Conservation (phyloP, 1,140 invertebrate genomes). For the Monochamus saltuarius region DNA sequence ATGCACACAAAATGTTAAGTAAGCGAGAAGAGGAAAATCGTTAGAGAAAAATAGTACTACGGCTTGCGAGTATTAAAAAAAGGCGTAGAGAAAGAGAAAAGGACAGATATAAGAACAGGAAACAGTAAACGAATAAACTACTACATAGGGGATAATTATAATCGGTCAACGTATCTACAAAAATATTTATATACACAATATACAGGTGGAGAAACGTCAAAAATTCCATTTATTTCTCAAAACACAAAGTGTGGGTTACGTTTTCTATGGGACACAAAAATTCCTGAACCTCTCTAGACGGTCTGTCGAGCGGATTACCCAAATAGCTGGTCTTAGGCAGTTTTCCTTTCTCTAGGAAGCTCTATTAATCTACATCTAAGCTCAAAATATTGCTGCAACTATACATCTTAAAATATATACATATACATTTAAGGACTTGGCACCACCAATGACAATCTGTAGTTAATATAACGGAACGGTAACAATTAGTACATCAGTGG, state of each 20-base stretch:
- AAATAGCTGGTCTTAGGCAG: conserved; percentile 52
- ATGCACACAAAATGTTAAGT: too few species aligned
- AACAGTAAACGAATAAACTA: conserved; percentile 8
- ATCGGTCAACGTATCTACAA: conserved; percentile 28
- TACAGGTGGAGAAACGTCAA: conserved; percentile 43
- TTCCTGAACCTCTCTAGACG: neutral
- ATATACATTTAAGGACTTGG: too few species aligned
- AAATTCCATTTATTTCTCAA: conserved; percentile 38
- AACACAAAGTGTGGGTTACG: conserved; percentile 13
- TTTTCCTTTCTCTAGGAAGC: conserved; percentile 32
- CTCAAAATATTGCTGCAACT: too few species aligned
- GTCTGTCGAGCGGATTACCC: neutral
- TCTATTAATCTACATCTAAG: too few species aligned
- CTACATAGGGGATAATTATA: conserved; percentile 24
- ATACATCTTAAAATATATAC: too few species aligned
- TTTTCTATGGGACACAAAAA: conserved; percentile 13
- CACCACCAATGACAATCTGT: too few species aligned
- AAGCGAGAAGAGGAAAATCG: too few species aligned
- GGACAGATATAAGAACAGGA: conserved; percentile 15
- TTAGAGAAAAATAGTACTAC: too few species aligned
- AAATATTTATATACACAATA: conserved; percentile 44
- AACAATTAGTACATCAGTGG: too few species aligned
- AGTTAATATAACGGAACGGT: too few species aligned
- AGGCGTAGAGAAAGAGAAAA: conserved; percentile 18
- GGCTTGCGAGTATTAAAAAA: conserved; percentile 16